Percentiles rank a stretch among this genome's conserved stretches.
Conservation (phyloP, 1,140 invertebrate genomes). For the Meloidogyne hapla region DNA sequence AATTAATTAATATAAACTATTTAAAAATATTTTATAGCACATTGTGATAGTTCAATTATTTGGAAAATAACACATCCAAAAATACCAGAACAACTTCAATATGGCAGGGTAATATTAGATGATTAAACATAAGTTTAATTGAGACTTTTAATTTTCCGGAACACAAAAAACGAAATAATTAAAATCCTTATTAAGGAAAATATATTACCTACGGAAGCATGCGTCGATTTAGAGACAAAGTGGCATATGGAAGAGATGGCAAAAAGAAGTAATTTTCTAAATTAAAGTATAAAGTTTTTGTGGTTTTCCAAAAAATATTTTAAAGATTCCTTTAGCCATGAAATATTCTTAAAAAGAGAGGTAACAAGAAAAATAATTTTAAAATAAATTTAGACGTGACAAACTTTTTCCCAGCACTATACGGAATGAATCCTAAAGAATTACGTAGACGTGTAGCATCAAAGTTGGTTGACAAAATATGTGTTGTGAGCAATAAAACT, state of each 20-base stretch:
- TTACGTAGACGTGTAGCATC: conserved; percentile 1
- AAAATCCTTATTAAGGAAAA: neutral
- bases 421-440: conserved; percentile 13
- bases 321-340: too few species aligned
- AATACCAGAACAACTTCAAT: conserved; percentile 28
- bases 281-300: too few species aligned
- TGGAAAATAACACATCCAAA: conserved; percentile 27
- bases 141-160: too few species aligned
- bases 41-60: conserved; percentile 23
- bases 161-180: too few species aligned
- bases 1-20: neutral
- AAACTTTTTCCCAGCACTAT: neutral
- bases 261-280: conserved; percentile 17
- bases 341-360: too few species aligned
- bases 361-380: too few species aligned
- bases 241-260: conserved; percentile 23
- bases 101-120: neutral
- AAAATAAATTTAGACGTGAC: neutral
- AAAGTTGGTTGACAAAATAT: conserved; percentile 26
- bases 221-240: conserved; percentile 11
- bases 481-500: conserved; percentile 28
- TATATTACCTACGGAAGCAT: neutral
- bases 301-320: neutral
- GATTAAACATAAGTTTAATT: too few species aligned
- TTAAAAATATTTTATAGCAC: neutral